A percentile compares a stretch with the other conserved stretches of the same genome.
These are phyloP conservation scores for Hydra vulgaris DNA, from an alignment of 30 jellyfish, hydroid and myxozoan species.

Conservation along the genomic window DNA sequence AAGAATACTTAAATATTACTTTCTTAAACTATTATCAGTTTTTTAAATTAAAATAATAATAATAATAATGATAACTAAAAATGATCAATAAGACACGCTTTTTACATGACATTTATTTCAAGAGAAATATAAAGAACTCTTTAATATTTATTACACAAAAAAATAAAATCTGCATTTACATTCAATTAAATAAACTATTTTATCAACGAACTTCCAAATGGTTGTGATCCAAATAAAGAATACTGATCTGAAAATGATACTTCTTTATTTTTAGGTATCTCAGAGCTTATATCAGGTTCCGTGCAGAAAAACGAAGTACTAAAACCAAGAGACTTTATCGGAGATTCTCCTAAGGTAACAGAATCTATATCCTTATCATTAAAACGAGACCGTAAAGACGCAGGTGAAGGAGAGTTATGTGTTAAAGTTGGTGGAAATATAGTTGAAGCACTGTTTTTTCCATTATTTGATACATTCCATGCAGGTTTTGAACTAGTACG, in stretches of 20 bases:
- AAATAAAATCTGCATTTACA: too few species aligned
- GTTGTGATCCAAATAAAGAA: constrained; percentile 30
- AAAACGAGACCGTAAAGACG: not conserved
- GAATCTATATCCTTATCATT: not conserved
- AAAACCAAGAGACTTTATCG: not conserved
- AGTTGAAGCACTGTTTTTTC: not conserved
- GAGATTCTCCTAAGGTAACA: not conserved
- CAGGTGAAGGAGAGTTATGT: not conserved
- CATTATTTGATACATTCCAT: constrained; percentile 17
- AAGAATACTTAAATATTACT: too few species aligned
- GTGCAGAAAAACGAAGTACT: constrained; percentile 35
- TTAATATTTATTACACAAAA: not conserved
- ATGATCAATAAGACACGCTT: too few species aligned
- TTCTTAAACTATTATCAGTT: too few species aligned
- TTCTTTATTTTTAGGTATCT: not conserved
- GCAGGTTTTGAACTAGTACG: constrained; percentile 23
- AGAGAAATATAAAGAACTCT: too few species aligned
- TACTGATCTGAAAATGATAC: constrained; percentile 7
- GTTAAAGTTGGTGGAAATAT: not conserved
- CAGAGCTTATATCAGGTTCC: not conserved
- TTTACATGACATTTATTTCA: too few species aligned
- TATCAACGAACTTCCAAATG: constrained; percentile 17
- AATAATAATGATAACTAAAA: too few species aligned
- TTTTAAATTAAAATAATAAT: too few species aligned
- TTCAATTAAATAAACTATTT: not conserved